Conservation (phyloP, 2,113 vertebrate genomes). For the Mixornis gularis region DNA sequence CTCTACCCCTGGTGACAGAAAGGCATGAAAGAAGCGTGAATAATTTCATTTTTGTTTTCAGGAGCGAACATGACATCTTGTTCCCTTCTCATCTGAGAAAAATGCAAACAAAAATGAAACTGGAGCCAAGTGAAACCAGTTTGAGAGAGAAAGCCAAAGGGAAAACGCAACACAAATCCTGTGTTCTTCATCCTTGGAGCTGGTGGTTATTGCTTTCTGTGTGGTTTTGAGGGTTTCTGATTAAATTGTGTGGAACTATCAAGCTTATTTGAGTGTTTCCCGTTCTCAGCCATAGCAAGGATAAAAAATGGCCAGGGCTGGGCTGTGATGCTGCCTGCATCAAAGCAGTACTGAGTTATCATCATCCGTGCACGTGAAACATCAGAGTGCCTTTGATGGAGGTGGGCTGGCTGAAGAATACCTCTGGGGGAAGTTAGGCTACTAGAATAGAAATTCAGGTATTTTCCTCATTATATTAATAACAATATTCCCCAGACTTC, state of each 20-base stretch:
- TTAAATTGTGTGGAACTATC: slow-evolving; percentile 1
- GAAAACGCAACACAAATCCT: slow-evolving; percentile 10
- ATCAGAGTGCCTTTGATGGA: neutral
- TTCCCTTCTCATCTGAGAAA: slow-evolving; percentile 42
- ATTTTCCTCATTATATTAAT: neutral
- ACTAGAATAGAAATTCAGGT: neutral
- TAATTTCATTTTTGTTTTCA: slow-evolving; percentile 34
- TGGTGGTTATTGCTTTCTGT: neutral
- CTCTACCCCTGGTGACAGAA: neutral
- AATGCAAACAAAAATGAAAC: slow-evolving; percentile 59
- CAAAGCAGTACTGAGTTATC: neutral
- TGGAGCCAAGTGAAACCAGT: slow-evolving; percentile 31
- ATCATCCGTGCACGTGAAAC: accelerated
- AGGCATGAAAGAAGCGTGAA: slow-evolving; percentile 11
- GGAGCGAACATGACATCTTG: slow-evolving; percentile 29
- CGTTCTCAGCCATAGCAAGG: neutral
- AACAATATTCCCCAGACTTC: neutral
- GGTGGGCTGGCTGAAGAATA: neutral
- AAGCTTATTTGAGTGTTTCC: neutral
- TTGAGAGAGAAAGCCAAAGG: slow-evolving; percentile 21
- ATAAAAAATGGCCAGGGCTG: neutral
- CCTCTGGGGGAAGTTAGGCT: neutral
- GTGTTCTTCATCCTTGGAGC: neutral
- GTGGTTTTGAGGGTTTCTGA: slow-evolving; percentile 8
- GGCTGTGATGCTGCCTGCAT: neutral